Evolutionary conservation across 2,888 invertebrate genomes (phyloP).

Genomic region (Spisula subtruncata): DNA sequence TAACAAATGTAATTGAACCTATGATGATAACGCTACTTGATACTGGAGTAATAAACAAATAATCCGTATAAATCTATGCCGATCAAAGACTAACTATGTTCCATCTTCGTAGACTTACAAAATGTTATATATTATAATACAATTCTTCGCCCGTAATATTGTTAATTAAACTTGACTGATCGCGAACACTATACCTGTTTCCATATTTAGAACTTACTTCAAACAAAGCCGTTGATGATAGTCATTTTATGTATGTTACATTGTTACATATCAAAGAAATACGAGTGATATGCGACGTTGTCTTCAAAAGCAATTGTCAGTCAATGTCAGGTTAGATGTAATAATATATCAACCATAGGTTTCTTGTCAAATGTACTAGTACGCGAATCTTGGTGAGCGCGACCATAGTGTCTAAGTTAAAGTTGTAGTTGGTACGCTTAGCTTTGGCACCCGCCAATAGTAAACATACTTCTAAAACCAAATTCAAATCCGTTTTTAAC

Average conservation of each 20-base stretch:
- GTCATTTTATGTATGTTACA: not conserved
- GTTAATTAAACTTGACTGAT: not conserved
- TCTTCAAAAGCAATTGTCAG: not conserved
- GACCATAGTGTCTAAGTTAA: too few relatives aligned
- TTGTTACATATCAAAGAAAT: not conserved
- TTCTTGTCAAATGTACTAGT: too few relatives aligned
- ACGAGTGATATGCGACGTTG: not conserved
- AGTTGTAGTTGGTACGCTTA: too few relatives aligned
- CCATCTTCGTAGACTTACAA: not conserved
- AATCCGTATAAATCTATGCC: too few relatives aligned
- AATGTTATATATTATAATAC: not conserved
- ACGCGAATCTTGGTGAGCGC: too few relatives aligned
- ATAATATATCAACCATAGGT: too few relatives aligned
- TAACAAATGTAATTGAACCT: not conserved
- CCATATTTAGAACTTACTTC: slow-evolving; percentile 4
- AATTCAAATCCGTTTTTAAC: too few relatives aligned
- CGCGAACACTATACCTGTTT: not conserved
- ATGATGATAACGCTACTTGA: not conserved
- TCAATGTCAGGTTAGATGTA: not conserved
- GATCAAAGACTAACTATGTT: not conserved
- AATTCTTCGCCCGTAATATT: not conserved
- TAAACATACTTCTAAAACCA: too few relatives aligned
- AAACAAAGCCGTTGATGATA: not conserved
- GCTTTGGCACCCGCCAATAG: too few relatives aligned
- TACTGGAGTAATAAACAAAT: too few relatives aligned